Base-by-base conservation (phyloP, 2,888 invertebrate species). In the Eupithecia subumbrata region DNA sequence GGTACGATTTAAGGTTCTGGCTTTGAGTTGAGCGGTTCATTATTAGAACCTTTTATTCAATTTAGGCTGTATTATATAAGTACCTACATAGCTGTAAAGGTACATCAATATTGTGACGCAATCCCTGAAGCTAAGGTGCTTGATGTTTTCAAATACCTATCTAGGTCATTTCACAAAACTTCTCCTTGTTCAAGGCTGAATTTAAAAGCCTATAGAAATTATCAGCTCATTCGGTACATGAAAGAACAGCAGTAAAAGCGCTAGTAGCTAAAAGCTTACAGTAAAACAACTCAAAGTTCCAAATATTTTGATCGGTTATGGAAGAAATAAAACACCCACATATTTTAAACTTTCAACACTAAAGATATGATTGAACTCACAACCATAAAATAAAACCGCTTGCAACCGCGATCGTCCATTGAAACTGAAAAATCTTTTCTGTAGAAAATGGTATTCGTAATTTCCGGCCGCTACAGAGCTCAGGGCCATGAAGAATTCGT, bases 361-460 rank as follows among this genome's bases (percentile, higher is more conserved):
- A 14, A 60, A 60, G 1, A 60, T 22, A 60, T 60, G 12, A 25
- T 60, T 60, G 60, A 60, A 60, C 12, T 60, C 60, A 14, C 9
- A n/a, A 22, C 11, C 12, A 12, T 56, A 60, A 12, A 60, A 60
- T 25, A 60, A 14, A 48, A 69, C 56, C 67, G 25, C 16, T 37
- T 9, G 43, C 56, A 52, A 72, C 60, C 66, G 66, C 1, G 12
- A 60, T 60, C 68, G 69, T 76, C 72, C 70, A 76, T 63, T 34
- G 74, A 76, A 77, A 78, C 74, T 45, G 78, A 78, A 79, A 80
- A 76, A 69, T 74, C 69, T 76, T 76, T 74, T 76, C 78, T 71
- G 73, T n/a, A 68, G 78, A 79, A 78, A 68, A 79, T 74, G 22
- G 73, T 75, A 79, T 79, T 76, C 80, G 74, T 79, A 79, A 78